Evolutionary conservation across 2,113 vertebrate species (phyloP), one percentile per base, ranked within the genome.

Genomic region (Paralichthys olivaceus): DNA sequence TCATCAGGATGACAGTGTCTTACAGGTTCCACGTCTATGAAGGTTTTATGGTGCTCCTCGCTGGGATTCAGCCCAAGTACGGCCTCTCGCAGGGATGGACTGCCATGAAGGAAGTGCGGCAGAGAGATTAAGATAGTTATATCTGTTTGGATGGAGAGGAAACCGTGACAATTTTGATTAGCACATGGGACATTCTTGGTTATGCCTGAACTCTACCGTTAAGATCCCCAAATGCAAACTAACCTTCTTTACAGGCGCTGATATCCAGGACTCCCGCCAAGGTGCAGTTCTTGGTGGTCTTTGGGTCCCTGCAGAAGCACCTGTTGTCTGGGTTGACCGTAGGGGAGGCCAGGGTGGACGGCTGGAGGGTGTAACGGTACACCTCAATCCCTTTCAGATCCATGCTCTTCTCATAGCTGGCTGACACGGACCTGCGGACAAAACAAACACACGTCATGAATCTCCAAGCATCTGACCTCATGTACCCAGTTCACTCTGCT

Each of bases 11-110:
- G 45, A 20, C 14, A 7, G 19, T 20, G 23, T 80, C 96, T 95
- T 95, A 99, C 98, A 76, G 97, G 97, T 79, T 99, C 97, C 59
- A 99, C 85, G 53, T 99, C 97, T 84, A 99, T 72, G 86, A 77
- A 98, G 0, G 97, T 99, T 5, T 79, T 72, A 19, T 99, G 97
- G 1, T 98, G 92, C 53, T 95, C 79, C 56, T 90, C 68, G 49
- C 80, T 68, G 40, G 97, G 95, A 4, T 23, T 81, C 64, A 99
- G 69, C 1, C 98, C 97, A 66, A 90, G 55, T 11, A 97, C 81
- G 0, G 0, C 2, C 2, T 94, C n/a, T 19, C 15, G 9, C 40
- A 98, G 2, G 9, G 74, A 79, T 0, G 82, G 23, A 84, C 94
- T 97, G 29, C 95, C 97, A 8, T 96, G 79, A 25, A 99, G 95